Evolutionary conservation across 2,113 vertebrate genomes (phyloP).

Genomic region (Anoplopoma fimbria): DNA sequence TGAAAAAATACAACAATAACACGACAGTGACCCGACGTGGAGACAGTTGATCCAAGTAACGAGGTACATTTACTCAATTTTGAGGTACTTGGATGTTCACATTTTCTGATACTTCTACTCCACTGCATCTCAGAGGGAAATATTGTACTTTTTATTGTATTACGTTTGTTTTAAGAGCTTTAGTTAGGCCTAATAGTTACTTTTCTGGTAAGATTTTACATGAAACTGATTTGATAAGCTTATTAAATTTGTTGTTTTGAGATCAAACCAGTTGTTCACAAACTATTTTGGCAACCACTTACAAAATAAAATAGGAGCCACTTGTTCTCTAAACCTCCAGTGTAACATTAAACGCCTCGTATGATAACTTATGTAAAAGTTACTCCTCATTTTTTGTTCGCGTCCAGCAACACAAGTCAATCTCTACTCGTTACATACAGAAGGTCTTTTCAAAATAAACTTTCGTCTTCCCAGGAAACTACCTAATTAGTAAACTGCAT

Average conservation of each 20-base stretch:
- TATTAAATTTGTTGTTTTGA: background rate
- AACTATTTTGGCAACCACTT: too few relatives aligned
- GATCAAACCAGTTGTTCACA: background rate
- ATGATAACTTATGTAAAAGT: too few relatives aligned
- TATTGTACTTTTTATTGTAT: too few relatives aligned
- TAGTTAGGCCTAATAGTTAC: background rate
- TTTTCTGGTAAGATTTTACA: background rate
- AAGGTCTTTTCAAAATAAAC: too few relatives aligned
- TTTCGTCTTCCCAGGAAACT: too few relatives aligned
- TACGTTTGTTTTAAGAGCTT: background rate
- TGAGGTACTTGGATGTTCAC: background rate
- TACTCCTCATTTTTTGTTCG: too few relatives aligned
- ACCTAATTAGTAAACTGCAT: too few relatives aligned
- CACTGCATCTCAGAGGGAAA: too few relatives aligned
- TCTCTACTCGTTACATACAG: too few relatives aligned
- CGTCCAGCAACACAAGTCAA: too few relatives aligned
- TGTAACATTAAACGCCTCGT: too few relatives aligned
- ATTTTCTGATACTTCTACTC: background rate
- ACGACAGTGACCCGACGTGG: background rate
- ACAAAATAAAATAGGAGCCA: background rate
- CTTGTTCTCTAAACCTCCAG: background rate
- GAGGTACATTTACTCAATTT: background rate
- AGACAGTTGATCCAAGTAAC: background rate
- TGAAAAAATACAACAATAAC: constrained; percentile 66
- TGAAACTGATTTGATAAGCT: background rate